These are phyloP conservation scores for Petrophora chlorosata DNA, from an alignment of 2,888 invertebrate genomes.

Conservation along the genomic window DNA sequence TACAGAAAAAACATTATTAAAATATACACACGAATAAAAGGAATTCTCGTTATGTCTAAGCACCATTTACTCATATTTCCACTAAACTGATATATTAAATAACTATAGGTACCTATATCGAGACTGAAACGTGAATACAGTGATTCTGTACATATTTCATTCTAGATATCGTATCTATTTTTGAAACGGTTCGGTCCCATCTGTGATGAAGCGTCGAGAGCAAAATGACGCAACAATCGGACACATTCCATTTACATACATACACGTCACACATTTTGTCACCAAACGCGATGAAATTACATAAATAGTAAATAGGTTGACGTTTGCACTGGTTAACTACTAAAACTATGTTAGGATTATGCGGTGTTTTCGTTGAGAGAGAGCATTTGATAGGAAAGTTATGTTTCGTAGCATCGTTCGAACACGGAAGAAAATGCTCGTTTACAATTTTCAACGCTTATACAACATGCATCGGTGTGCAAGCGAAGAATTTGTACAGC, in stretches of 20 bases:
- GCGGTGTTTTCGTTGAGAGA: background rate
- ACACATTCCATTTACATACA: slow-evolving; percentile 38
- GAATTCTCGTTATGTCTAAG: slow-evolving; percentile 18
- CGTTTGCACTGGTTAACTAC: slow-evolving; percentile 13
- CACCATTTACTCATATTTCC: slow-evolving; percentile 20
- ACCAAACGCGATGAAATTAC: slow-evolving; percentile 16
- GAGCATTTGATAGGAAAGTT: slow-evolving; percentile 3
- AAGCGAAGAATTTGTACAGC: too few relatives aligned
- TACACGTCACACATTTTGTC: slow-evolving; percentile 39
- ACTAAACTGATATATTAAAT: slow-evolving; percentile 9
- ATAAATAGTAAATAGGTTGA: slow-evolving; percentile 20
- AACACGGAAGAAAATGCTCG: too few relatives aligned
- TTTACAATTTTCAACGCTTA: background rate
- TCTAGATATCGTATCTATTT: slow-evolving; percentile 21
- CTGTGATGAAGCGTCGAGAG: slow-evolving; percentile 17
- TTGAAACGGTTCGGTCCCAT: slow-evolving; percentile 18
- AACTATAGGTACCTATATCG: slow-evolving; percentile 1
- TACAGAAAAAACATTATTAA: background rate
- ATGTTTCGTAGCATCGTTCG: too few relatives aligned
- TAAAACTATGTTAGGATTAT: slow-evolving; percentile 7
- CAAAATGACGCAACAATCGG: slow-evolving; percentile 36
- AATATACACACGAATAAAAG: slow-evolving; percentile 15
- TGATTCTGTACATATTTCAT: slow-evolving; percentile 7
- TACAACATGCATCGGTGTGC: too few relatives aligned
- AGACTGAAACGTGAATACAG: background rate